Conservation (phyloP, 2,888 invertebrate genomes). For the Drosophila mimetica region DNA sequence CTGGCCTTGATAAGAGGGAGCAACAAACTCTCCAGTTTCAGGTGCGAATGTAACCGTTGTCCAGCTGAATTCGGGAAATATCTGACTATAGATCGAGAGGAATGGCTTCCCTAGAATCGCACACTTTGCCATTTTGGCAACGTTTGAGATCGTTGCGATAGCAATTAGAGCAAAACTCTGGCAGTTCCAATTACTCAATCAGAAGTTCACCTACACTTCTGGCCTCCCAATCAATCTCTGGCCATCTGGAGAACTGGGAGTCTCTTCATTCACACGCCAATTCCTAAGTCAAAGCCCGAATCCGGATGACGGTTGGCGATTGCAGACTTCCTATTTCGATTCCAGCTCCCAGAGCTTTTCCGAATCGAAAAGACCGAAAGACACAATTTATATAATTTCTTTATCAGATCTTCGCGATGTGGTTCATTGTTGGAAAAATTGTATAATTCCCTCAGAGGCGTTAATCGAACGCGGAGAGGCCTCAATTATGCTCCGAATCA, state of each 20-base stretch:
- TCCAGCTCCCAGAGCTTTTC: constrained; percentile 50
- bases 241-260: constrained; percentile 30
- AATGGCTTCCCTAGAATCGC: constrained; percentile 51
- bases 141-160: too few species aligned
- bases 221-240: constrained; percentile 55
- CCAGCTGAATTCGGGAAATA: constrained; percentile 30
- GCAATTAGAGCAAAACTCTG: constrained; percentile 67
- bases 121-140: constrained; percentile 54
- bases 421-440: constrained; percentile 64
- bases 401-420: constrained; percentile 60
- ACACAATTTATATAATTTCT: constrained; percentile 72
- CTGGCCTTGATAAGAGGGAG: constrained; percentile 53
- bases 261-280: constrained; percentile 63
- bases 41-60: constrained; percentile 28
- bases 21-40: constrained; percentile 55
- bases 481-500: constrained; percentile 62
- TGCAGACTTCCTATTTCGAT: constrained; percentile 65
- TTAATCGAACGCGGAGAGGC: constrained; percentile 61
- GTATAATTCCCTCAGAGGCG: constrained; percentile 65
- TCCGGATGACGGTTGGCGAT: constrained; percentile 58
- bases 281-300: constrained; percentile 16
- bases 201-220: constrained; percentile 17
- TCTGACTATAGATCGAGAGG: constrained; percentile 10
- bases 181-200: constrained; percentile 61
- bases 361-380: constrained; percentile 20